Evolutionary conservation across 2,888 invertebrate species (phyloP).

Genomic region (Arrhopalites spinosus): DNA sequence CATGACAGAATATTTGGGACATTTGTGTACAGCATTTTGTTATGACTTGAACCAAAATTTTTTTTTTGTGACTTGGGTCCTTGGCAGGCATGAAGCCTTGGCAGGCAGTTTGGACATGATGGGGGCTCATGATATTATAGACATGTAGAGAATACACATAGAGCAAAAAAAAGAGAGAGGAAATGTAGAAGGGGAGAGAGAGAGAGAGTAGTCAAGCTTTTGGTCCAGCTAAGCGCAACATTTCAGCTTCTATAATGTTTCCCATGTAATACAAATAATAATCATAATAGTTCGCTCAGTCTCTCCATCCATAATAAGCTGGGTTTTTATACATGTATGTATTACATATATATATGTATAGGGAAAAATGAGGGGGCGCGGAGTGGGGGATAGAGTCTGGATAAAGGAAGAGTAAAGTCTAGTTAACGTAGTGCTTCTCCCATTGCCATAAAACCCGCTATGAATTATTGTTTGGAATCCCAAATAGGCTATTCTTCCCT

Average conservation of each 20-base stretch:
- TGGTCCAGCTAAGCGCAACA: slow-evolving; percentile 21
- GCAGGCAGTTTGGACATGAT: not conserved
- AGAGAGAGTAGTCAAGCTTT: not conserved
- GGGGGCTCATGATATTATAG: not conserved
- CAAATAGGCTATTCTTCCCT: slow-evolving; percentile 10
- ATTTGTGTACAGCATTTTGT: no score
- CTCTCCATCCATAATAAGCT: not conserved
- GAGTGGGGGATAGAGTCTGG: not conserved
- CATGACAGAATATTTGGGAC: no score
- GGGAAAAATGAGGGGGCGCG: not conserved
- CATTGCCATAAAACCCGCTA: slow-evolving; percentile 16
- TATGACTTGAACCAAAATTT: no score
- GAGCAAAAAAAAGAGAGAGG: not conserved
- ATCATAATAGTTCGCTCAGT: slow-evolving; percentile 18
- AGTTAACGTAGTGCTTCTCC: slow-evolving; percentile 1
- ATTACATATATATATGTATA: not conserved
- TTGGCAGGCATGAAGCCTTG: not conserved
- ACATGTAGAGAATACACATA: not conserved
- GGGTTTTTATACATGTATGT: not conserved
- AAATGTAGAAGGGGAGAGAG: slow-evolving; percentile 4
- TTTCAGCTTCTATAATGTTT: slow-evolving; percentile 20
- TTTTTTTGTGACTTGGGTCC: no score
- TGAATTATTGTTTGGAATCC: slow-evolving; percentile 22
- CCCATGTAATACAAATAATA: slow-evolving; percentile 25
- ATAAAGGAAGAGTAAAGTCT: not conserved